Evolutionary conservation across 2,113 vertebrate species (phyloP).

Genomic region (Origma solitaria): DNA sequence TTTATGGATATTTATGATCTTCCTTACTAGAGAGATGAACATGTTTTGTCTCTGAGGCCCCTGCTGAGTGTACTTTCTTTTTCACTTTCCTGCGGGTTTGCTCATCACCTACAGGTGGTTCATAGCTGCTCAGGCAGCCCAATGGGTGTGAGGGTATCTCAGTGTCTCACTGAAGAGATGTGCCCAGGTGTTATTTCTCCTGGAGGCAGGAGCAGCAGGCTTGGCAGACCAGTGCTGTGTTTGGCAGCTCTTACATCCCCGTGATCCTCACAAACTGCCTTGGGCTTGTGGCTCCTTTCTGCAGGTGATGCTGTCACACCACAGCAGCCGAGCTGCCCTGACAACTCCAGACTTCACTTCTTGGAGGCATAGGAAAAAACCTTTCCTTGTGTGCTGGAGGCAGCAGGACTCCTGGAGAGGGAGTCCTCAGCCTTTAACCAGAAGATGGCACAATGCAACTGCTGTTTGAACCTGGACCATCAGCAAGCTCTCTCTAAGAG

Average conservation of each 20-base stretch:
- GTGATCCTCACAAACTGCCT: not conserved
- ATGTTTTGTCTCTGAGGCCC: not conserved
- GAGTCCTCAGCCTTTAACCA: conserved; percentile 44
- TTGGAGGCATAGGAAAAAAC: not conserved
- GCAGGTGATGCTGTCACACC: not conserved
- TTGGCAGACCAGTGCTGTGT: not conserved
- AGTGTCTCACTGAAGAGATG: not conserved
- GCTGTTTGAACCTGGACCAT: not conserved
- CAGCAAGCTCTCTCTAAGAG: not conserved
- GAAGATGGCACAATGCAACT: conserved; percentile 66
- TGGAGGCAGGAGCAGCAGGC: not conserved
- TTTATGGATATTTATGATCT: conserved; percentile 13
- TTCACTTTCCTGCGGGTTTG: not conserved
- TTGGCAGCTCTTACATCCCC: not conserved
- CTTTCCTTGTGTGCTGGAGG: not conserved
- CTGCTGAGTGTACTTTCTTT: not conserved
- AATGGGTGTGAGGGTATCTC: not conserved
- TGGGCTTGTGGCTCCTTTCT: not conserved
- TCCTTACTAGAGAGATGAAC: not conserved
- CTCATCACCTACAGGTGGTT: not conserved
- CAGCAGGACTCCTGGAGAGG: not conserved
- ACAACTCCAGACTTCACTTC: not conserved
- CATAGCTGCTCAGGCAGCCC: not conserved
- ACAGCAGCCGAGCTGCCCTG: rapidly evolving
- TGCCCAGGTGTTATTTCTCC: not conserved